These are phyloP conservation scores for Conus canariensis DNA, from an alignment of 2,888 invertebrate species.

Conservation along the genomic window DNA sequence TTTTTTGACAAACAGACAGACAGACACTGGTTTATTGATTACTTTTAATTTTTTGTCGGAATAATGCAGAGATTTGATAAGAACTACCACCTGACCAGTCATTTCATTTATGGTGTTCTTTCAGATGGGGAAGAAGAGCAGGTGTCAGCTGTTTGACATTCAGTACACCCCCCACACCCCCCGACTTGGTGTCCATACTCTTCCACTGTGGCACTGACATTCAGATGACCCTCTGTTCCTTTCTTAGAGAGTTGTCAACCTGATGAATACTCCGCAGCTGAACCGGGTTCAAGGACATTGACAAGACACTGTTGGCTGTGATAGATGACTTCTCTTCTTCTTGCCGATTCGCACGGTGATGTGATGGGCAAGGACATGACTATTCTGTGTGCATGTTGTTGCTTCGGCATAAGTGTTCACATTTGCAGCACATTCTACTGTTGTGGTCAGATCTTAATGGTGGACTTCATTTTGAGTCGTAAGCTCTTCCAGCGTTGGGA, in stretches of 20 bases:
- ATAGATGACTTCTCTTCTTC: not conserved
- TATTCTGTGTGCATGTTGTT: not conserved
- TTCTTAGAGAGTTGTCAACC: not conserved
- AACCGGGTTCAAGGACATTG: too few relatives aligned
- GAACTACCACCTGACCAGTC: not conserved
- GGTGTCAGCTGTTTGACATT: slow-evolving; percentile 69
- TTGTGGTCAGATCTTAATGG: too few relatives aligned
- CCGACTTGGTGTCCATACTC: not conserved
- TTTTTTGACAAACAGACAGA: too few relatives aligned
- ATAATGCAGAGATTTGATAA: not conserved
- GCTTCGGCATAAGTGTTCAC: not conserved
- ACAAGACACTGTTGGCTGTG: not conserved
- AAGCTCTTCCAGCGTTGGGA: too few relatives aligned
- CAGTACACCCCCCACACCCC: not conserved
- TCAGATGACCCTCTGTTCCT: not conserved
- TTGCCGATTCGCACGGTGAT: not conserved
- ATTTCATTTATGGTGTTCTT: slow-evolving; percentile 27
- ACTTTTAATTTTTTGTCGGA: too few relatives aligned
- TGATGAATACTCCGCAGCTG: not conserved
- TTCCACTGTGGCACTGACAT: not conserved
- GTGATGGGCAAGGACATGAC: not conserved
- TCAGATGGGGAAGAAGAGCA: slow-evolving; percentile 66
- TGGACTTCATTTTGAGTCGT: too few relatives aligned
- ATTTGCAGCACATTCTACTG: not conserved
- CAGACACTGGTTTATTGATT: too few relatives aligned